phyloP scores from a whole-genome alignment of 2,797 vertebrate species.

The Aulostomus chinensis region DNA sequence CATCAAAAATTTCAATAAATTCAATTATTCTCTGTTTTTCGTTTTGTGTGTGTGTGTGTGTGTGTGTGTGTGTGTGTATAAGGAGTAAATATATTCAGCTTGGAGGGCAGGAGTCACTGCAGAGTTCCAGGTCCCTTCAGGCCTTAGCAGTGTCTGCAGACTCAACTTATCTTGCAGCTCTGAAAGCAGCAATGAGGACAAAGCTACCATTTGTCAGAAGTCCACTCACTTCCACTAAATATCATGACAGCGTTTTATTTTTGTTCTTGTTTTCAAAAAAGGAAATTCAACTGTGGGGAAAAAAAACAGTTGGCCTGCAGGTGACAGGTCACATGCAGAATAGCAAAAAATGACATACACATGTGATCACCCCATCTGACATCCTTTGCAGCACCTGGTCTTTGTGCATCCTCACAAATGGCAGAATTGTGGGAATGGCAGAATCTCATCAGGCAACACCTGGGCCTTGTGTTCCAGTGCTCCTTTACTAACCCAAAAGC shows the following conservation, averaged over 20 bases:
- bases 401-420: no score
- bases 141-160: constrained; percentile 51
- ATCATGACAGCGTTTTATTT: constrained; percentile 1
- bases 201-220: constrained; percentile 19
- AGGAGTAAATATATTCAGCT: constrained; percentile 23
- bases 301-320: no score
- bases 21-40: constrained; percentile 1
- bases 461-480: no score
- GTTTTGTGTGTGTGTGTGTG: constrained; percentile 7
- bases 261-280: not conserved
- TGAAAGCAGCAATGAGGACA: constrained; percentile 13
- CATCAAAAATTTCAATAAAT: constrained; percentile 3
- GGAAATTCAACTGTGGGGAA: no score
- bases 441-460: no score
- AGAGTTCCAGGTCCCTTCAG: constrained; percentile 36
- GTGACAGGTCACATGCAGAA: no score
- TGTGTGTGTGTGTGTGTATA: not conserved
- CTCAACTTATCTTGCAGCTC: constrained; percentile 20
- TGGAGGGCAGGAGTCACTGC: constrained; percentile 15
- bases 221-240: constrained; percentile 6
- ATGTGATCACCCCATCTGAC: no score
- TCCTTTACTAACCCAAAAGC: no score
- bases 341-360: no score
- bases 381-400: no score
- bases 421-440: no score